Conservation (phyloP, 2,113 vertebrate genomes). For the Ammospiza caudacuta region DNA sequence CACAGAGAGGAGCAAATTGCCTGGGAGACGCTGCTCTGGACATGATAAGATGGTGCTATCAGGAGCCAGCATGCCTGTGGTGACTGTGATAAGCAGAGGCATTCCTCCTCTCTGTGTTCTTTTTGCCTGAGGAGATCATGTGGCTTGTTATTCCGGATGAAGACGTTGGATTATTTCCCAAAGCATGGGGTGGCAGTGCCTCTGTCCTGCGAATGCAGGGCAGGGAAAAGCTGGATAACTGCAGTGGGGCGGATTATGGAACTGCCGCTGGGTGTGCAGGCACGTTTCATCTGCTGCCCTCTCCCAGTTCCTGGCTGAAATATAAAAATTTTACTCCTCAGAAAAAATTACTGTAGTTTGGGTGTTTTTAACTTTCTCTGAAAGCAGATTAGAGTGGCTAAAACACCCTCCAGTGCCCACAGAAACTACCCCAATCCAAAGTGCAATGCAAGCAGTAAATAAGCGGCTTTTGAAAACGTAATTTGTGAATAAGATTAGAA, state of each 20-base stretch:
- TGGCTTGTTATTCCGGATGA: background rate
- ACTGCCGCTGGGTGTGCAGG: background rate
- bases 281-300: background rate
- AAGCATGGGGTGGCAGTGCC: background rate
- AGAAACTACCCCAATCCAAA: background rate
- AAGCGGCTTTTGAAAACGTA: rapidly evolving
- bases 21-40: background rate
- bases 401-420: background rate
- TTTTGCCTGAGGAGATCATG: background rate
- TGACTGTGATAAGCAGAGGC: background rate
- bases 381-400: background rate
- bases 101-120: background rate
- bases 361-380: background rate
- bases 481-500: background rate
- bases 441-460: background rate
- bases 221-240: background rate
- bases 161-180: background rate
- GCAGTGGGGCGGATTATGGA: background rate
- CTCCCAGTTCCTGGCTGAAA: background rate
- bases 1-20: background rate
- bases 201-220: rapidly evolving
- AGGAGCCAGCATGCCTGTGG: slow-evolving; percentile 3
- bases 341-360: background rate
- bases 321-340: background rate
- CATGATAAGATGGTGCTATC: background rate